Evolutionary conservation across 2,113 vertebrate species (phyloP).

Genomic region (Cairina moschata): DNA sequence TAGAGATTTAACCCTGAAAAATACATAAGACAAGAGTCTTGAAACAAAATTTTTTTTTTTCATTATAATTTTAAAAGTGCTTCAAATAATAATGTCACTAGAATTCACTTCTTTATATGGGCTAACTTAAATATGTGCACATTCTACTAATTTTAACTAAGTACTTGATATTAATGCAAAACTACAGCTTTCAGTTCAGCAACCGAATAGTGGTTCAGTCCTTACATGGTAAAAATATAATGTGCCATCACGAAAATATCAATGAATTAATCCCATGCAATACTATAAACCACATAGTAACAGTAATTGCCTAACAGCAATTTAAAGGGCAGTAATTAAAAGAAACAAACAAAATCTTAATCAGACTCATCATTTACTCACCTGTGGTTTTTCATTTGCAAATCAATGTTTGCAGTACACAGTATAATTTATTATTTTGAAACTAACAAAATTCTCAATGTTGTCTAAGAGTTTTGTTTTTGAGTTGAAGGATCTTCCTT

Average conservation of each 20-base stretch:
- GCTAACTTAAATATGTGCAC: slow-evolving; percentile 31
- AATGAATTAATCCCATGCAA: slow-evolving; percentile 12
- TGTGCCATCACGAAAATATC: slow-evolving; percentile 29
- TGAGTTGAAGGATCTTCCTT: neutral
- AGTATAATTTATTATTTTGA: neutral
- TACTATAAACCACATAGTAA: slow-evolving; percentile 7
- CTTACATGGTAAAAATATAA: neutral
- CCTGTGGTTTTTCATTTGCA: neutral
- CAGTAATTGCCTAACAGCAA: slow-evolving; percentile 18
- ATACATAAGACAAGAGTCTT: neutral
- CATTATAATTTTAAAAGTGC: slow-evolving; percentile 15
- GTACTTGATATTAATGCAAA: slow-evolving; percentile 3
- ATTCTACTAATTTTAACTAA: slow-evolving; percentile 46
- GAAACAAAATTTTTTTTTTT: neutral
- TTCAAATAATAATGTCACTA: slow-evolving; percentile 11
- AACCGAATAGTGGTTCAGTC: slow-evolving; percentile 9
- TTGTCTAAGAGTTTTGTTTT: neutral
- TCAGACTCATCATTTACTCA: neutral
- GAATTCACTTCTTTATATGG: neutral
- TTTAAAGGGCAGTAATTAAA: slow-evolving; percentile 38
- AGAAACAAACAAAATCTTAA: neutral
- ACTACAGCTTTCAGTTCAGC: neutral
- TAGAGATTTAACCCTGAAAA: neutral
- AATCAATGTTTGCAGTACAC: neutral
- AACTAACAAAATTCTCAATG: neutral